Evolutionary conservation across 2,797 vertebrate species (phyloP).

Genomic region (Sus cebifrons): DNA sequence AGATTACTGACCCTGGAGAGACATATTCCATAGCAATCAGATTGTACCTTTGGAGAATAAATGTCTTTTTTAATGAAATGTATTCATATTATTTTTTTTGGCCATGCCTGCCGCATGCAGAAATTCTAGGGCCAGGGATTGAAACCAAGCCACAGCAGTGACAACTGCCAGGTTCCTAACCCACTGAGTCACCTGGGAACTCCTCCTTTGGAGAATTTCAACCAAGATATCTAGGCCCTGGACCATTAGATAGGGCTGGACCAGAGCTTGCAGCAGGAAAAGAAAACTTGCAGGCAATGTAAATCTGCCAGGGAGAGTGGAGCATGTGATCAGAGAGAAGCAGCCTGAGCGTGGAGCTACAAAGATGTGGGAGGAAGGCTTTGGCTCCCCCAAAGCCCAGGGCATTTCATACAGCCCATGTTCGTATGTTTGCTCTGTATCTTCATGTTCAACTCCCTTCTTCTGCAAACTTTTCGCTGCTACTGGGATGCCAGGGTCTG

Average conservation of each 20-base stretch:
- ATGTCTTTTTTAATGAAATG: no score
- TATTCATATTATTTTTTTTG: no score
- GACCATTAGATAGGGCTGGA: not conserved
- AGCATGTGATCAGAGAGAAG: not conserved
- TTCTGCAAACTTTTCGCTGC: not conserved
- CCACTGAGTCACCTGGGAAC: no score
- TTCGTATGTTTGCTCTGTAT: not conserved
- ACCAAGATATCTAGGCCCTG: not conserved
- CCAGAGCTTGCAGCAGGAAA: not conserved
- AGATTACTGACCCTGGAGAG: not conserved
- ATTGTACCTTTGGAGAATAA: not conserved
- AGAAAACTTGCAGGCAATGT: not conserved
- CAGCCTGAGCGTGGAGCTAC: no score
- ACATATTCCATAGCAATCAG: not conserved
- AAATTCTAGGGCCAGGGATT: no score
- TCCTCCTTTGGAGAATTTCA: constrained; percentile 9
- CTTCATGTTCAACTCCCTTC: no score
- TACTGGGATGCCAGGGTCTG: not conserved
- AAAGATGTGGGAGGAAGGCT: not conserved
- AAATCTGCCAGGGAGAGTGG: not conserved
- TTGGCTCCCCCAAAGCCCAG: not conserved
- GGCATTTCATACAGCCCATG: accelerated
- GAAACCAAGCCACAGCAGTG: no score
- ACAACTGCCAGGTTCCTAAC: no score
- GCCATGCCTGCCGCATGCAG: no score